Conservation (phyloP, 2,797 vertebrate species). For the Cirrhinus mrigala region DNA sequence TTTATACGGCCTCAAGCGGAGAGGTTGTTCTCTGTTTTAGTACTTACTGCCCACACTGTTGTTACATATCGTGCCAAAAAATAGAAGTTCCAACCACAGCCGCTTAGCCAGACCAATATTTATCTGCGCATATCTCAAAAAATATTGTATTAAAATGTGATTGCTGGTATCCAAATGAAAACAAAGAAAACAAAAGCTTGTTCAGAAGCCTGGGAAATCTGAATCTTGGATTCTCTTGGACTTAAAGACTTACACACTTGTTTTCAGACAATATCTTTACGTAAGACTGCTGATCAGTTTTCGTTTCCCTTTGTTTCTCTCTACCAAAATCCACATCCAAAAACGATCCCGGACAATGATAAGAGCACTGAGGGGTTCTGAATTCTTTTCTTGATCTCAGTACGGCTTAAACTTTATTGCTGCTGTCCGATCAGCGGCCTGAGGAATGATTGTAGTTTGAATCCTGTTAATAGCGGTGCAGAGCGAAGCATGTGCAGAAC, state of each 20-base stretch:
- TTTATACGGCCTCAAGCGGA: background rate
- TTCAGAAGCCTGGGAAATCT: conserved; percentile 20
- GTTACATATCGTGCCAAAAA: background rate
- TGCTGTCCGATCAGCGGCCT: conserved; percentile 38
- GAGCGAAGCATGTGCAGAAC: conserved; percentile 28
- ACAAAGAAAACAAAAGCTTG: conserved; percentile 7
- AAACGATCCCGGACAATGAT: conserved; percentile 16
- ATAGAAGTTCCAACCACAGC: background rate
- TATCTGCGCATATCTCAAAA: conserved; percentile 7
- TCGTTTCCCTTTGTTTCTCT: background rate
- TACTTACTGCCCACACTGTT: background rate
- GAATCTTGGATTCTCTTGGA: background rate
- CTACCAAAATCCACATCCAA: conserved; percentile 34
- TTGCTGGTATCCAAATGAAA: conserved; percentile 18
- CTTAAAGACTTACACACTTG: conserved; percentile 22
- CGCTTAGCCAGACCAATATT: conserved; percentile 1
- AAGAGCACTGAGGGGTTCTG: background rate
- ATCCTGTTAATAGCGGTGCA: conserved; percentile 58
- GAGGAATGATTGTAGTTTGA: conserved; percentile 52
- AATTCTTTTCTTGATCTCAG: conserved; percentile 41
- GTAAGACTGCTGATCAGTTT: background rate
- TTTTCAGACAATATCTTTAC: conserved; percentile 22
- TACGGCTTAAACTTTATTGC: conserved; percentile 50
- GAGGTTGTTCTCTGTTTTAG: background rate
- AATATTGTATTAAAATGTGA: conserved; percentile 9